Evolutionary conservation across 2,113 vertebrate species (phyloP).

Genomic region (Caretta caretta): DNA sequence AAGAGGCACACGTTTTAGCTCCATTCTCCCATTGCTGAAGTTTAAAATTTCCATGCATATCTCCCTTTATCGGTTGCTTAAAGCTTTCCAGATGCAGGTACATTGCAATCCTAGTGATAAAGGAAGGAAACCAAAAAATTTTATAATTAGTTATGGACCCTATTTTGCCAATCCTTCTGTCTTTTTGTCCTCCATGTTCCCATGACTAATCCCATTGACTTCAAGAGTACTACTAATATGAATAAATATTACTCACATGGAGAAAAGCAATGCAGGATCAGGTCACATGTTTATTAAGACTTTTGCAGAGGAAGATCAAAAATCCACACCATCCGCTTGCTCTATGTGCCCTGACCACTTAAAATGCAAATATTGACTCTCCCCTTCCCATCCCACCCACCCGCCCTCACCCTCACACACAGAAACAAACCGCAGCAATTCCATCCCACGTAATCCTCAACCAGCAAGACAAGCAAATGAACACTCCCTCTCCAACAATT

Average conservation of each 20-base stretch:
- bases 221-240: not conserved
- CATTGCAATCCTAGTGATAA: conserved; percentile 63
- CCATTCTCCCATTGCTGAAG: conserved; percentile 43
- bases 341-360: conserved; percentile 46
- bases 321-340: not conserved
- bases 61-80: conserved; percentile 75
- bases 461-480: conserved; percentile 21
- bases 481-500: not conserved
- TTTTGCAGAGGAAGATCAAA: conserved; percentile 65
- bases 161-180: conserved; percentile 47
- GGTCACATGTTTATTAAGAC: conserved; percentile 58
- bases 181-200: not conserved
- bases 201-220: conserved; percentile 50
- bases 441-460: conserved; percentile 20
- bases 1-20: conserved; percentile 45
- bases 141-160: conserved; percentile 70
- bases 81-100: conserved; percentile 77
- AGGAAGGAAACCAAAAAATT: conserved; percentile 63
- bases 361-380: conserved; percentile 59
- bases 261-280: conserved; percentile 12
- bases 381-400: not conserved
- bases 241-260: not conserved
- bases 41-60: conserved; percentile 68
- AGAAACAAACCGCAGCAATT: conserved; percentile 30
- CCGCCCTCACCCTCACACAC: not conserved